phyloP scores from a whole-genome alignment of 2,797 vertebrate species.

The Mus caroli region DNA sequence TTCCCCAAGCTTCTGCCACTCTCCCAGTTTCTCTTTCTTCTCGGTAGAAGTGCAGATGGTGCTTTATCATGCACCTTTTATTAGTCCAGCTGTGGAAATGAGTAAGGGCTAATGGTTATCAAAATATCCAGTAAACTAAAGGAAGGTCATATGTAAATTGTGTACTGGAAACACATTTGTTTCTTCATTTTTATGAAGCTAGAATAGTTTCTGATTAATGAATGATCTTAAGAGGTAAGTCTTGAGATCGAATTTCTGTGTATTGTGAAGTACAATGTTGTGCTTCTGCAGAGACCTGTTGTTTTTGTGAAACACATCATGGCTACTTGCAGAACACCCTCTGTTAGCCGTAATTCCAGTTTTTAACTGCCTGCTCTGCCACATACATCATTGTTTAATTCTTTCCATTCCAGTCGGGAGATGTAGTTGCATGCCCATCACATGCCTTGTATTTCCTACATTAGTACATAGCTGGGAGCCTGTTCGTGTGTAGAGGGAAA shows the following conservation, averaged over 20 bases:
- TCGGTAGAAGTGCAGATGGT: not conserved
- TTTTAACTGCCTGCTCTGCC: not conserved
- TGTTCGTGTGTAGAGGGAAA: not conserved
- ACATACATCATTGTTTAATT: not conserved
- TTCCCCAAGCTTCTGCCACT: not conserved
- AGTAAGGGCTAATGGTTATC: not conserved
- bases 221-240: not conserved
- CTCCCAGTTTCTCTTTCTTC: not conserved
- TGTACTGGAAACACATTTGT: constrained; percentile 4
- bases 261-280: not conserved
- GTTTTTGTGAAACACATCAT: constrained; percentile 1
- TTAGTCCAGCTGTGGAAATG: not conserved
- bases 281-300: not conserved
- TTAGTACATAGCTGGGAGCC: not conserved
- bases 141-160: not conserved
- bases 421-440: not conserved
- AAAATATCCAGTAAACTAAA: constrained; percentile 5
- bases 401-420: not conserved
- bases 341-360: not conserved
- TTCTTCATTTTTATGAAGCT: not conserved
- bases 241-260: not conserved
- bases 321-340: not conserved
- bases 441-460: not conserved
- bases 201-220: constrained; percentile 16
- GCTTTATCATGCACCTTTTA: not conserved